phyloP scores from a whole-genome alignment of 2,797 vertebrate genomes.

The Melanogrammus aeglefinus region DNA sequence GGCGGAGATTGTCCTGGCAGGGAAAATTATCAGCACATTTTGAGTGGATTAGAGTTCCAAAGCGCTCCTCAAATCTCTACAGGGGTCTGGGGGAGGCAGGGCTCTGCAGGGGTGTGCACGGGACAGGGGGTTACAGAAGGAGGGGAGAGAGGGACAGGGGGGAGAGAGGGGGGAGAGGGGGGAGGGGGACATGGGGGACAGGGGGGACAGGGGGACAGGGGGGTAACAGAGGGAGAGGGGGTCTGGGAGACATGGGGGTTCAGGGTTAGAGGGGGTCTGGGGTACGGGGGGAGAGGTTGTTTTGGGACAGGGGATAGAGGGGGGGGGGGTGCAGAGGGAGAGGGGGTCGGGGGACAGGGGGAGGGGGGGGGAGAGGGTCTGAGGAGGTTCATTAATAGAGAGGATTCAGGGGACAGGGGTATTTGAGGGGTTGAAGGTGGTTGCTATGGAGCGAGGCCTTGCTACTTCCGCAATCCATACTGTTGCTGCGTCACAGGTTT shows the following conservation, averaged over 20 bases:
- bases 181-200: too few species aligned
- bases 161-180: too few species aligned
- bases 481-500: conserved; percentile 25
- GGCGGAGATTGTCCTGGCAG: conserved; percentile 97
- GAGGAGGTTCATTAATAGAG: conserved; percentile 60
- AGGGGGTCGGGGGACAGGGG: conserved; percentile 57
- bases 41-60: conserved; percentile 87
- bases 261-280: too few species aligned
- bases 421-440: conserved; percentile 40
- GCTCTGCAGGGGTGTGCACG: conserved; percentile 71
- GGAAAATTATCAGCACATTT: conserved; percentile 91
- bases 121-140: conserved; percentile 70
- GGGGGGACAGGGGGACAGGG: too few species aligned
- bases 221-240: too few species aligned
- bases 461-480: conserved; percentile 20
- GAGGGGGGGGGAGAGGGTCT: too few species aligned
- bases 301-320: too few species aligned
- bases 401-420: conserved; percentile 6
- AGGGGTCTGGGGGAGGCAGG: conserved; percentile 70
- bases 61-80: conserved; percentile 87
- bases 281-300: background rate
- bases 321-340: too few species aligned
- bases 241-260: too few species aligned
- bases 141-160: too few species aligned
- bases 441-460: too few species aligned